These are phyloP conservation scores for Helobdella robusta DNA, from an alignment of 2,888 invertebrate species.

Conservation along the genomic window DNA sequence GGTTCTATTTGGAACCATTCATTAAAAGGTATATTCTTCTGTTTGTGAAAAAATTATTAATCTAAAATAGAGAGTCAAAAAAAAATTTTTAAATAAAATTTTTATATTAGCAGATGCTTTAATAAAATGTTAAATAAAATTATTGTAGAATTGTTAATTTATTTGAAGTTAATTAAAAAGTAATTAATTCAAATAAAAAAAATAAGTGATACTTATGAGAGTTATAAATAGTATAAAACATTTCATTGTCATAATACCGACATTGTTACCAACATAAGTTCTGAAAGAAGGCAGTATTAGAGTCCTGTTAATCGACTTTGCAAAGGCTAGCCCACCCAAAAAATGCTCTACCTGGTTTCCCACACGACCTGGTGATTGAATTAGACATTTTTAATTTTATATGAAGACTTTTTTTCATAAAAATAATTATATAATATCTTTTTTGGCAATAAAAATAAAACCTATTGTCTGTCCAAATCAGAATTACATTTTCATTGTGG, in stretches of 20 bases:
- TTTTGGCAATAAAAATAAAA: no score
- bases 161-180: not conserved
- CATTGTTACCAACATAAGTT: constrained; percentile 41
- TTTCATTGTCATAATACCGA: no score
- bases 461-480: no score
- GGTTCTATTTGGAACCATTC: constrained; percentile 44
- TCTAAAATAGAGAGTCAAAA: not conserved
- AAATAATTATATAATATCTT: no score
- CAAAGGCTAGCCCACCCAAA: constrained; percentile 46
- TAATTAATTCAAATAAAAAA: not conserved
- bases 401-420: not conserved
- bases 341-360: constrained; percentile 49
- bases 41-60: constrained; percentile 12
- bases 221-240: not conserved
- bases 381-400: not conserved
- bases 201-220: not conserved
- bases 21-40: constrained; percentile 45
- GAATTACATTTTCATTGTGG: no score
- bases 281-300: constrained; percentile 45
- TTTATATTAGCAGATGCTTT: not conserved
- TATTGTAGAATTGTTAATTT: not conserved
- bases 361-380: constrained; percentile 42
- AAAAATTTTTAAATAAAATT: not conserved
- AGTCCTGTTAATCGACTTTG: constrained; percentile 44
- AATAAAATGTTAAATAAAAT: not conserved